Conservation (phyloP, 2,888 invertebrate genomes). For the Hofmannophila pseudospretella region DNA sequence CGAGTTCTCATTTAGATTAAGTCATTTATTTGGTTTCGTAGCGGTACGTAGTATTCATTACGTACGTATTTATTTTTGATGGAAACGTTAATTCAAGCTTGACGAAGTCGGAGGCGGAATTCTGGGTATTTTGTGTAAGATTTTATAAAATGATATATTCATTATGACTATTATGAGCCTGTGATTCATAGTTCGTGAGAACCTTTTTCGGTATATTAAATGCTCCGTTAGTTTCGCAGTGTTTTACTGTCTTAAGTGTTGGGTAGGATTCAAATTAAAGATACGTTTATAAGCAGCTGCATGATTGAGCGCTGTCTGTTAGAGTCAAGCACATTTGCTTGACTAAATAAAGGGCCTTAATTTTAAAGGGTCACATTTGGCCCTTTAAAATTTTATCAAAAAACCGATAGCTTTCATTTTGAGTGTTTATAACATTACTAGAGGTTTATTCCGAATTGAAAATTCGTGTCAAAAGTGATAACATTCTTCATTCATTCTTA, state of each 20-base stretch:
- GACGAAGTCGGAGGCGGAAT: conserved; percentile 26
- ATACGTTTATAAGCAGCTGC: too few relatives aligned
- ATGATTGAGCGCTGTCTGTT: too few relatives aligned
- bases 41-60: conserved; percentile 15
- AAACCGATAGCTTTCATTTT: too few relatives aligned
- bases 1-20: conserved; percentile 36
- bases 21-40: conserved; percentile 36
- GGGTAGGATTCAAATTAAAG: not conserved
- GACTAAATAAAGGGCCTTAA: too few relatives aligned
- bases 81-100: conserved; percentile 30
- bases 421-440: too few relatives aligned
- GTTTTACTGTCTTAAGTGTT: not conserved
- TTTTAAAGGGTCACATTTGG: too few relatives aligned
- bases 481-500: too few relatives aligned
- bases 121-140: conserved; percentile 18
- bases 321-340: too few relatives aligned
- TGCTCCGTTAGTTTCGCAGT: not conserved
- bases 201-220: not conserved
- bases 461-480: too few relatives aligned
- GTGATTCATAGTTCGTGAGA: conserved; percentile 26
- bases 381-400: too few relatives aligned
- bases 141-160: conserved; percentile 3
- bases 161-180: conserved; percentile 32
- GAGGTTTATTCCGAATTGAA: too few relatives aligned
- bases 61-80: conserved; percentile 16